Evolutionary conservation across 2,888 invertebrate genomes (phyloP), one percentile per base, ranked within the genome.

Genomic region (Chorisops tibialis): DNA sequence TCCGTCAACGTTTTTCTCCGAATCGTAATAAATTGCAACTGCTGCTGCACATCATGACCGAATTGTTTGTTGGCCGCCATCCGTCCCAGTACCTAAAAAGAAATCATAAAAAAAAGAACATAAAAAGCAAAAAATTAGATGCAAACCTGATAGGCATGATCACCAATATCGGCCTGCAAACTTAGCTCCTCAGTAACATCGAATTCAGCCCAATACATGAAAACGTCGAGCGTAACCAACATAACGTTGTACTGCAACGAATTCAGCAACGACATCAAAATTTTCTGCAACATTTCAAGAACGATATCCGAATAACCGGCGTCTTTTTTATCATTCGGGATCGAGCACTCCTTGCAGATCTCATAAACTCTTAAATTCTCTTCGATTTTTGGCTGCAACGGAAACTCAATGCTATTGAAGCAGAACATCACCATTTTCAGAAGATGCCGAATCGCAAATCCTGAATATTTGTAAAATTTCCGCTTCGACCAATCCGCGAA

Each of bases 161-260:
- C 69, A 2, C 74, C 75, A 37, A 75, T 68, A 1, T 61, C 64
- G 39, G 67, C 63, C 52, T 75, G 75, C 5, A 75, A 66, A n/a
- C 70, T 73, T 30, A 61, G 58, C 6, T 67, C 63, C 4, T 66
- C 67, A 3, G 64, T 68, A 1, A 72, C 16, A 52, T 73, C 72
- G 3, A 72, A 65, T 65, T 75, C 74, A 4, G 71, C 72, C 75
- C 74, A 75, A 50, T 71, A 67, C 63, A 74, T 69, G 50, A 73
- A 75, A 0, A 70, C 68, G 59, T 73, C 69, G 9, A 73, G 65
- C 45, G 71, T 71, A 0, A 75, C 70, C 30, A 69, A 58, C 70
- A 71, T 70, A 0, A 73, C 69, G 64, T 71, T 72, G 18, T 70
- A 70, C 58, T 75, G 72, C 24, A 75, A 61, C 0, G 72, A 68